Base-by-base conservation (phyloP, 2,113 vertebrate species). In the Nipponia nippon region DNA sequence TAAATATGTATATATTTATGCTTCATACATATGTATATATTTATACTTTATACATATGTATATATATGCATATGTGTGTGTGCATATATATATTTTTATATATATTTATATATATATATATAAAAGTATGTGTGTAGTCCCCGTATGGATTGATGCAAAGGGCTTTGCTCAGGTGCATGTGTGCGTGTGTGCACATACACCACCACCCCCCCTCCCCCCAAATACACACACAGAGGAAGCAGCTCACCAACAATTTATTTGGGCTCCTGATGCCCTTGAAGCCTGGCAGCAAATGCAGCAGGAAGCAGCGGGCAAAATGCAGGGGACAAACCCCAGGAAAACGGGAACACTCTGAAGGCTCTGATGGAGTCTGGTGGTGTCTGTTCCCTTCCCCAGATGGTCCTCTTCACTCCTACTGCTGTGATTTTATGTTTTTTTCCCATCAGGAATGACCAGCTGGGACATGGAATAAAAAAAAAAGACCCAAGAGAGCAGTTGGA, bases 271-370 rank as follows among this genome's bases (percentile, higher is more conserved):
- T 30, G 11, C 32, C 6, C 58, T 32, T 36, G 15, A 21, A 89
- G 7, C 13, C 30, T 2, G 0, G 13, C 36, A 77, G 38, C 20
- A 66, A 79, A 71, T 0, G 2, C 16, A 66, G 4, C 63, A 27
- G 50, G 17, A 59, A n/a, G 72, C 73, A 84, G 20, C 0, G 0
- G n/a, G 23, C 23, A 52, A 32, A 87, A 16, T 1, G 0, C 34
- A 15, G 11, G 27, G 46, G 59, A 29, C 9, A 62, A 81, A 70
- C 4, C 19, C 34, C 46, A 36, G 65, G 30, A 32, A 69, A 75
- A 49, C 1, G 34, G 80, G 83, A 42, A 11, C 3, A 1, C n/a
- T 27, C 16, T 27, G 52, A n/a, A 30, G 38, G 69, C 16, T 40
- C 42, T 0, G 3, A 3, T 53, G 42, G 72, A 49, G 42, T 14